Evolutionary conservation across 2,888 invertebrate species (phyloP).

Genomic region (Temnothorax ravouxi): DNA sequence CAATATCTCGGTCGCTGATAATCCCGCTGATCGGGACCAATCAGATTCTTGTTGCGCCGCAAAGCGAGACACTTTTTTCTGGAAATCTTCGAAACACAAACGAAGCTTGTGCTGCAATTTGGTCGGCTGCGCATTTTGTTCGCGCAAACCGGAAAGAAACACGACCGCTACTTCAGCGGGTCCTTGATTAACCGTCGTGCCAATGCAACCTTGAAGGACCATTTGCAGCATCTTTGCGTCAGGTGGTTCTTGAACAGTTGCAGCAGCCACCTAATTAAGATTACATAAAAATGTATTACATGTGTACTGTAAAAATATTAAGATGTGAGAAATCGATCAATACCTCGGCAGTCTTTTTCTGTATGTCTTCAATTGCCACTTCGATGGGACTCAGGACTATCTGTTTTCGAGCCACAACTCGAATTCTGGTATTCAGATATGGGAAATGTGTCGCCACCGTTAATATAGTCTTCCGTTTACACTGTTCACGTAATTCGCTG

Average conservation of each 20-base stretch:
- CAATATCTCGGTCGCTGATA: constrained; percentile 93
- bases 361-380: constrained; percentile 99
- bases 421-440: constrained; percentile 97
- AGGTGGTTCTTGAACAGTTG: constrained; percentile 96
- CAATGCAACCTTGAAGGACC: constrained; percentile 99
- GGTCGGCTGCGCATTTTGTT: constrained; percentile 93
- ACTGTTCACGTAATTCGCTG: constrained; percentile 97
- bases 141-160: constrained; percentile 94
- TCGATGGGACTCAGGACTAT: constrained; percentile 95
- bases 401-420: constrained; percentile 93
- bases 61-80: constrained; percentile 97
- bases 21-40: constrained; percentile 97
- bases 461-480: constrained; percentile 98
- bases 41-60: constrained; percentile 96
- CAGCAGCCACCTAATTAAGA: constrained; percentile 91
- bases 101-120: constrained; percentile 97
- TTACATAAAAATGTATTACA: constrained; percentile 5
- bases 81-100: constrained; percentile 98
- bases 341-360: constrained; percentile 92
- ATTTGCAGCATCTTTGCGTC: constrained; percentile 99
- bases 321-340: not conserved
- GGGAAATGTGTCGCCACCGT: constrained; percentile 98
- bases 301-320: not conserved
- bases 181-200: constrained; percentile 97
- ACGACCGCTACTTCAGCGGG: constrained; percentile 98